Evolutionary conservation across 2,113 vertebrate species (phyloP).

Genomic region (Thoracochromis brauschi): DNA sequence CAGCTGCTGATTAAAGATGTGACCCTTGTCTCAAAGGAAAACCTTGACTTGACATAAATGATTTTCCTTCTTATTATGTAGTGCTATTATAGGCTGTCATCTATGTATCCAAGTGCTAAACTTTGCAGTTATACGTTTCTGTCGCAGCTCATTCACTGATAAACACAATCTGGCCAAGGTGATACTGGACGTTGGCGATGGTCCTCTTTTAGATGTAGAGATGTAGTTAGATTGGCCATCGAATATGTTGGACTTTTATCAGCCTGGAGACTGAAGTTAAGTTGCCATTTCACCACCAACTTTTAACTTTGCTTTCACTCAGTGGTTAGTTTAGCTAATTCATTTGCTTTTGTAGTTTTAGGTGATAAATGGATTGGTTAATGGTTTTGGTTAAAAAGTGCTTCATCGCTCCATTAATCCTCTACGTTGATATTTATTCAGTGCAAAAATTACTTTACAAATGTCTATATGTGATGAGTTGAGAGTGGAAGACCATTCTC

Average conservation of each 20-base stretch:
- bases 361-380: neutral
- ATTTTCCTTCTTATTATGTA: neutral
- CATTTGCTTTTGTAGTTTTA: neutral
- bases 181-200: neutral
- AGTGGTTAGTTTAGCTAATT: neutral
- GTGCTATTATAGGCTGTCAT: neutral
- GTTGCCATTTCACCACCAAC: neutral
- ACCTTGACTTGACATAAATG: neutral
- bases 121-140: neutral
- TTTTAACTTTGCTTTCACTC: neutral
- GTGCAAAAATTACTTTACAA: neutral
- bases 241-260: neutral
- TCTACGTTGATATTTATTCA: neutral
- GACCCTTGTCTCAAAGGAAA: neutral
- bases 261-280: neutral
- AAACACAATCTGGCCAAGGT: neutral
- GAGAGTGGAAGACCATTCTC: neutral
- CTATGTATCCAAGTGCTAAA: neutral
- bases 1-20: neutral
- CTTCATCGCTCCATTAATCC: neutral
- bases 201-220: neutral
- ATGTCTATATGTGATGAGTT: neutral
- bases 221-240: neutral
- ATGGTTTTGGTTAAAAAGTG: neutral
- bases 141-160: neutral